These are phyloP conservation scores for Arge pagana DNA, from an alignment of 2,888 invertebrate species.

Conservation along the genomic window DNA sequence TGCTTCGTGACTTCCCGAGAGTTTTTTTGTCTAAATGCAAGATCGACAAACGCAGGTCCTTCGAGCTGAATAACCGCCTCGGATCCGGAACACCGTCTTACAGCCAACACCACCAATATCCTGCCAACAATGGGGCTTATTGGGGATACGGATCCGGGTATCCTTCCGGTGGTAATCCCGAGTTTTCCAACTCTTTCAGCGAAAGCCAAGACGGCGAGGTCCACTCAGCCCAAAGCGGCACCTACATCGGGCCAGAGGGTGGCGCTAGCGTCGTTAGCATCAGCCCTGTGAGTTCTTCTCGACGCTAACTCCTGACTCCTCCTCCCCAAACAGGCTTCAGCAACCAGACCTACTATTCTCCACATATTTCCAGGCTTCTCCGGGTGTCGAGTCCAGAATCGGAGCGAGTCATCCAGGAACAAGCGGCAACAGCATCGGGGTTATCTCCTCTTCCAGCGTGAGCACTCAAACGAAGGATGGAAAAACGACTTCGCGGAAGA, in stretches of 20 bases:
- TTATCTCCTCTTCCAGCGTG: conserved; percentile 57
- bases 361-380: conserved; percentile 34
- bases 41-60: conserved; percentile 28
- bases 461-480: no score
- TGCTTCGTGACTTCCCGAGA: no score
- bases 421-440: conserved; percentile 66
- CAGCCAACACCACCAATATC: conserved; percentile 19
- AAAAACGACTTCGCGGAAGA: conserved; percentile 60
- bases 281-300: conserved; percentile 40
- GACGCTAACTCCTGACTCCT: neutral
- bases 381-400: conserved; percentile 49
- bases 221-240: conserved; percentile 32
- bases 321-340: neutral
- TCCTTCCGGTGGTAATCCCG: neutral
- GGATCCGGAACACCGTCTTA: conserved; percentile 19
- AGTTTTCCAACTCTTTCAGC: conserved; percentile 4
- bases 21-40: no score
- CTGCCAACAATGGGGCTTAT: neutral
- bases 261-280: conserved; percentile 42
- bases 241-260: conserved; percentile 43
- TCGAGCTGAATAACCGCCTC: conserved; percentile 28
- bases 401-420: conserved; percentile 51
- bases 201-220: neutral
- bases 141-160: neutral
- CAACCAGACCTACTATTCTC: neutral